These are phyloP conservation scores for Odontesthes bonariensis DNA, from an alignment of 2,113 vertebrate genomes.

Conservation along the genomic window DNA sequence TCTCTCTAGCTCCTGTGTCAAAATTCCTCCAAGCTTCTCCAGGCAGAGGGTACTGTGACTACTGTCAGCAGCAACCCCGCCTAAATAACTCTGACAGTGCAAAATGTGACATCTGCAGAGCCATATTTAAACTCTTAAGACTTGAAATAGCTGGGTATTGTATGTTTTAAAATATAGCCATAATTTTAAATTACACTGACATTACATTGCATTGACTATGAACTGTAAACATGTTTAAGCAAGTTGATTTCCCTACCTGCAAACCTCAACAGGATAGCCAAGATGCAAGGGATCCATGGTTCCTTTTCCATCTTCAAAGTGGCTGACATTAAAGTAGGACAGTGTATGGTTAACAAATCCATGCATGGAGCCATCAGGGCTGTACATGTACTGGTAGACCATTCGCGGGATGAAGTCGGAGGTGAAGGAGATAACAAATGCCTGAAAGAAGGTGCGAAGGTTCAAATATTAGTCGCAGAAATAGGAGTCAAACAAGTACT, in stretches of 20 bases:
- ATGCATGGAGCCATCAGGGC: conserved; percentile 94
- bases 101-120: too few relatives aligned
- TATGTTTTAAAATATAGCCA: too few relatives aligned
- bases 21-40: too few relatives aligned
- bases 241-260: conserved; percentile 85
- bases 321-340: conserved; percentile 96
- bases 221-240: too few relatives aligned
- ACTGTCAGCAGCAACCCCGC: too few relatives aligned
- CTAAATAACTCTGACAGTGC: too few relatives aligned
- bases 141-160: too few relatives aligned
- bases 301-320: conserved; percentile 93
- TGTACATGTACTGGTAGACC: conserved; percentile 99
- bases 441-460: conserved; percentile 77
- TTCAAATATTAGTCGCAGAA: neutral
- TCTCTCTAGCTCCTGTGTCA: too few relatives aligned
- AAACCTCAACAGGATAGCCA: conserved; percentile 90
- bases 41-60: too few relatives aligned
- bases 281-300: conserved; percentile 87
- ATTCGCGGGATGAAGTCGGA: conserved; percentile 99
- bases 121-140: too few relatives aligned
- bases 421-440: conserved; percentile 98
- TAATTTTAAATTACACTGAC: too few relatives aligned
- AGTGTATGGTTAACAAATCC: conserved; percentile 98
- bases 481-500: neutral
- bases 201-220: too few relatives aligned